Evolutionary conservation across 2,113 vertebrate genomes (phyloP).

Genomic region (Hemiscyllium ocellatum): DNA sequence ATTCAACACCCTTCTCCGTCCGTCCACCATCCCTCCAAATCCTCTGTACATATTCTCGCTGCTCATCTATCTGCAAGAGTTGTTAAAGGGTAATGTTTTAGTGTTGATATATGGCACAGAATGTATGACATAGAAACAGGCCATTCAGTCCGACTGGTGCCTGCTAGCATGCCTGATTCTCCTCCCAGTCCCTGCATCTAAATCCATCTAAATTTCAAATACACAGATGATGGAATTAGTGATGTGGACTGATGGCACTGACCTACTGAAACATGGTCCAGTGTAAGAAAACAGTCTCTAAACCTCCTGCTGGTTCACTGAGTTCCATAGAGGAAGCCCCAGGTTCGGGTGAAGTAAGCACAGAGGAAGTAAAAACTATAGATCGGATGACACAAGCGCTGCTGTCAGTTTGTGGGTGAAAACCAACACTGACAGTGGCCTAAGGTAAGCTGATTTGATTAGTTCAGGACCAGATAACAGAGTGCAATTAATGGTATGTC

Average conservation of each 20-base stretch:
- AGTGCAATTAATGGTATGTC: not conserved
- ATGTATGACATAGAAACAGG: not conserved
- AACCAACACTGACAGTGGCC: not conserved
- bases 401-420: not conserved
- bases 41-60: slow-evolving; percentile 55
- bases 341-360: not conserved
- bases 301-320: not conserved
- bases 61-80: slow-evolving; percentile 56
- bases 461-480: not conserved
- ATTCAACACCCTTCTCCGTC: slow-evolving; percentile 45
- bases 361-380: not conserved
- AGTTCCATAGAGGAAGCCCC: not conserved
- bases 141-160: not conserved
- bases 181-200: not conserved
- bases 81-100: not conserved
- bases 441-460: not conserved
- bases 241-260: not conserved
- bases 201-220: not conserved
- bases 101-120: not conserved
- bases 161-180: not conserved
- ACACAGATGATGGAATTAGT: not conserved
- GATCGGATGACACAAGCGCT: not conserved
- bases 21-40: slow-evolving; percentile 49
- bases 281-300: not conserved
- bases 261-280: not conserved